A percentile compares a stretch with the other conserved stretches of the same genome.
These are phyloP conservation scores for Octodon degus DNA, from an alignment of 2,113 vertebrate genomes.

Conservation along the genomic window DNA sequence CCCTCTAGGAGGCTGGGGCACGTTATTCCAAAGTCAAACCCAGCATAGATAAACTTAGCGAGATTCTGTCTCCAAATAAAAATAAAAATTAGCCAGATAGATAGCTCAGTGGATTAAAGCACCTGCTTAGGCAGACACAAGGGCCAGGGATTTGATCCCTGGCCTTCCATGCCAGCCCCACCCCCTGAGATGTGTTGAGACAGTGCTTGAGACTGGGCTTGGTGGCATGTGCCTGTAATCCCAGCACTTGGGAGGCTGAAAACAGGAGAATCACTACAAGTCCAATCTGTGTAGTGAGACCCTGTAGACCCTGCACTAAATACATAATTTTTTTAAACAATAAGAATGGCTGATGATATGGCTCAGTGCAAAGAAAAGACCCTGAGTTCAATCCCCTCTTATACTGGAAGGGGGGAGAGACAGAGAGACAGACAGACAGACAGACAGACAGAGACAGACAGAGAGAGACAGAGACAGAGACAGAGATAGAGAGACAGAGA, in stretches of 20 bases:
- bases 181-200: too few species aligned
- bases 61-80: background rate
- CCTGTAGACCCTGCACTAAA: too few species aligned
- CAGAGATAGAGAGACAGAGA: accelerated
- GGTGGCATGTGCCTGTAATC: too few species aligned
- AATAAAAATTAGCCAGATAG: background rate
- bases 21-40: background rate
- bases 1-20: background rate
- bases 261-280: too few species aligned
- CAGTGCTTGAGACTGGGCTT: too few species aligned
- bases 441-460: background rate
- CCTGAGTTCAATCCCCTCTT: background rate
- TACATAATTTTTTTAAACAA: background rate
- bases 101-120: too few species aligned
- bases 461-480: background rate
- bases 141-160: too few species aligned
- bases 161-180: too few species aligned
- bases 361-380: background rate
- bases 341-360: background rate
- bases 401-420: background rate
- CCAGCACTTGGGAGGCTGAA: too few species aligned
- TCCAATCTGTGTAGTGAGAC: too few species aligned
- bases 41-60: background rate
- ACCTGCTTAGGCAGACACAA: too few species aligned
- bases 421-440: background rate